These are phyloP conservation scores for Hyles euphorbiae DNA, from an alignment of 1,140 invertebrate genomes.

Conservation along the genomic window DNA sequence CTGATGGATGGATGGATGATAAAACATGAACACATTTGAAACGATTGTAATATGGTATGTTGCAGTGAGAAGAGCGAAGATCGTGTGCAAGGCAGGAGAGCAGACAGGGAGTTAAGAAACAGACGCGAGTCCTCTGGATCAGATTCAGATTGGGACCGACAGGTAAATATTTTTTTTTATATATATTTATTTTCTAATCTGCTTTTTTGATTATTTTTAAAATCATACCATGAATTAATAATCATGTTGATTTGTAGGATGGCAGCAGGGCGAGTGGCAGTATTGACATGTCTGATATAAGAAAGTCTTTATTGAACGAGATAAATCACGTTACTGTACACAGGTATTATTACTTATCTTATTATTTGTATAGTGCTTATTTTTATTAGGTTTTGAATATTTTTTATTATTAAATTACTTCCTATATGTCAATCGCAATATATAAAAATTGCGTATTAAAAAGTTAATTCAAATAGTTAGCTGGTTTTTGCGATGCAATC, in stretches of 20 bases:
- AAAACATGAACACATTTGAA: too few relatives aligned
- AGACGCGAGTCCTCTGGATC: slow-evolving; percentile 67
- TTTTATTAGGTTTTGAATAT: too few relatives aligned
- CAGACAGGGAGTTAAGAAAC: slow-evolving; percentile 76
- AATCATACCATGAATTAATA: not conserved
- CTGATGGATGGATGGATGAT: too few relatives aligned
- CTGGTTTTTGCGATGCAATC: too few relatives aligned
- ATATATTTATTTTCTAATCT: too few relatives aligned
- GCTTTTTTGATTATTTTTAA: not conserved
- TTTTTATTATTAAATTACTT: too few relatives aligned
- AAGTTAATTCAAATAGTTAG: too few relatives aligned
- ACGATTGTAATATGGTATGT: not conserved
- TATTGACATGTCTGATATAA: slow-evolving; percentile 82
- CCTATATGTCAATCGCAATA: too few relatives aligned
- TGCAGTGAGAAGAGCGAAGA: slow-evolving; percentile 81
- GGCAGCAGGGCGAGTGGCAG: slow-evolving; percentile 79
- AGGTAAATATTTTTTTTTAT: slow-evolving; percentile 28
- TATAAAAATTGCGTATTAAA: too few relatives aligned
- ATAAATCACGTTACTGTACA: slow-evolving; percentile 78
- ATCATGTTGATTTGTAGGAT: slow-evolving; percentile 66
- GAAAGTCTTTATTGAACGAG: slow-evolving; percentile 83
- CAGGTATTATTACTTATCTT: slow-evolving; percentile 28
- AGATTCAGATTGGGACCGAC: slow-evolving; percentile 78
- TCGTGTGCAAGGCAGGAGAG: slow-evolving; percentile 78
- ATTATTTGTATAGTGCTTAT: not conserved